These are phyloP conservation scores for Lycia hirtaria DNA, from an alignment of 2,888 invertebrate species.

Conservation along the genomic window DNA sequence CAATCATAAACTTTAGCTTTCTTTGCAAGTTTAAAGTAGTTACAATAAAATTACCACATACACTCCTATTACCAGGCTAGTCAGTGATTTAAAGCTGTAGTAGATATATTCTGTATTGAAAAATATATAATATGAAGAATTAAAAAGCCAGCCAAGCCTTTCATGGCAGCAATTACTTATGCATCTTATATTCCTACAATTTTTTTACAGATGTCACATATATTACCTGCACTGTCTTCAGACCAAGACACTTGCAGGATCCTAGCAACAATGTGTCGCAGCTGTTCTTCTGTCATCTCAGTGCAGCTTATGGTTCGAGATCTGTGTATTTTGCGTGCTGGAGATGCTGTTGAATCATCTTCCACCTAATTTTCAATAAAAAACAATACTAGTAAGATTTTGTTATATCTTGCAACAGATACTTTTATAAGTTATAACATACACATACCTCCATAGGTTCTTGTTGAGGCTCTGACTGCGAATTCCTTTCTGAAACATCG, in stretches of 20 bases:
- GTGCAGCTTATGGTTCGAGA: constrained; percentile 80
- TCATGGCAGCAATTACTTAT: neutral
- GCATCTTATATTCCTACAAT: too few relatives aligned
- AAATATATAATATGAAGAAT: too few relatives aligned
- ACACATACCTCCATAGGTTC: constrained; percentile 78
- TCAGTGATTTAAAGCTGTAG: too few relatives aligned
- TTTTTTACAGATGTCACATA: neutral
- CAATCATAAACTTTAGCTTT: too few relatives aligned
- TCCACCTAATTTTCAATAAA: constrained; percentile 78
- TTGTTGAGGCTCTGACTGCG: constrained; percentile 71
- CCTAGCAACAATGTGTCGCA: constrained; percentile 87
- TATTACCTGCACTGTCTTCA: constrained; percentile 82
- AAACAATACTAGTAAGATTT: too few relatives aligned
- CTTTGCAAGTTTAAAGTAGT: too few relatives aligned
- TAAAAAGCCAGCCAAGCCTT: too few relatives aligned
- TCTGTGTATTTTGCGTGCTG: constrained; percentile 73
- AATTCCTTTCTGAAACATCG: constrained; percentile 77
- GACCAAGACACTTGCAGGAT: constrained; percentile 91
- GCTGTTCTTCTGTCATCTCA: constrained; percentile 88
- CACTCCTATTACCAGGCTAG: too few relatives aligned
- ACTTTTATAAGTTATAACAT: neutral
- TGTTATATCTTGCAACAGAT: too few relatives aligned
- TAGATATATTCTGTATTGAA: too few relatives aligned
- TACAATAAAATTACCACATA: too few relatives aligned
- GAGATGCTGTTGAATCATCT: constrained; percentile 76